Percentiles rank a stretch among this genome's conserved stretches.
phyloP scores from a whole-genome alignment of 2,888 invertebrate species.

The Leptinotarsa rubiginosa region DNA sequence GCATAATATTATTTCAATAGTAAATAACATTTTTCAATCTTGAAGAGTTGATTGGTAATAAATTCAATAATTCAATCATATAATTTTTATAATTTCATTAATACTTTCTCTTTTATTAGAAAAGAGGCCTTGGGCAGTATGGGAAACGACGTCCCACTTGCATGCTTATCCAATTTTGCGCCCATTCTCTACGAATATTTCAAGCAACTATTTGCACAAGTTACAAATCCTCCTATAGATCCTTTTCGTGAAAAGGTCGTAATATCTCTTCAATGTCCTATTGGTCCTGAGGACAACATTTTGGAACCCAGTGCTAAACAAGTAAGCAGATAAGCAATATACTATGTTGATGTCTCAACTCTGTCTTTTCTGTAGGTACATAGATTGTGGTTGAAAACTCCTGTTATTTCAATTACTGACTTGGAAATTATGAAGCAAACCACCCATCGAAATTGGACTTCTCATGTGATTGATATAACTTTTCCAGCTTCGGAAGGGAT shows the following conservation, averaged over 20 bases:
- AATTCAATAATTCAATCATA: too few species aligned
- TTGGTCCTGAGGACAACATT: conserved; percentile 96
- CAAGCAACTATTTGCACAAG: conserved; percentile 98
- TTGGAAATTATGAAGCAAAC: conserved; percentile 88
- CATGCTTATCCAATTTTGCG: conserved; percentile 95
- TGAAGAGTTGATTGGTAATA: too few species aligned
- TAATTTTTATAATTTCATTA: too few species aligned
- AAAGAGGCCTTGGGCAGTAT: conserved; percentile 99
- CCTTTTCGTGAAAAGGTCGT: conserved; percentile 99
- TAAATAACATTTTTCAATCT: too few species aligned
- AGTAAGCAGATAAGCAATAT: conserved; percentile 49
- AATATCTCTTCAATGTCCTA: conserved; percentile 97
- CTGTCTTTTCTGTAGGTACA: conserved; percentile 65
- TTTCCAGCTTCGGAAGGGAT: conserved; percentile 83
- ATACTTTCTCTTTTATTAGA: conserved; percentile 67
- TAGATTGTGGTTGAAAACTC: conserved; percentile 92
- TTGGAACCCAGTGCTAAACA: conserved; percentile 89
- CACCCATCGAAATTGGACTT: conserved; percentile 88
- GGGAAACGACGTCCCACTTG: conserved; percentile 98
- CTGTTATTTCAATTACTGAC: conserved; percentile 92
- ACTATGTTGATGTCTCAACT: not conserved
- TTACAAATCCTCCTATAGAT: conserved; percentile 99
- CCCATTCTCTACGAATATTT: conserved; percentile 97
- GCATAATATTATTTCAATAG: too few species aligned
- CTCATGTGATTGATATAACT: conserved; percentile 85